Conservation (phyloP, 2,113 vertebrate genomes). For the Nipponia nippon region DNA sequence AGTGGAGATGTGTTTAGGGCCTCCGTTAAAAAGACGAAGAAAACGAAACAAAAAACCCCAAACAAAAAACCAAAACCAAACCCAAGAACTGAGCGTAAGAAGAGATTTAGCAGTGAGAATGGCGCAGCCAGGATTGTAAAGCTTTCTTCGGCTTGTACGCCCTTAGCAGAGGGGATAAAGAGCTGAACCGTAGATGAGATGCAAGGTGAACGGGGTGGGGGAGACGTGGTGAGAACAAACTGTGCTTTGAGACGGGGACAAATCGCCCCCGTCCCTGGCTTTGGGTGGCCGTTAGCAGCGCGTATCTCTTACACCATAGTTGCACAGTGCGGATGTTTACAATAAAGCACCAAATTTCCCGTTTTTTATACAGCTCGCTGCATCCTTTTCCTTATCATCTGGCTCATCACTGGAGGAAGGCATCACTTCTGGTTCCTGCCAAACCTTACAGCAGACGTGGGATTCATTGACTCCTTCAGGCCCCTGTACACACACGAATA, state of each 20-base stretch:
- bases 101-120: not conserved
- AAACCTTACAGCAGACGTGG: constrained; percentile 95
- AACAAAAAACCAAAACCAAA: not conserved
- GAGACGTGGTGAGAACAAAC: not conserved
- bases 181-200: not conserved
- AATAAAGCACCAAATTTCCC: not conserved
- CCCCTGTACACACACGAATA: constrained; percentile 98
- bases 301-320: not conserved
- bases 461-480: constrained; percentile 98
- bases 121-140: not conserved
- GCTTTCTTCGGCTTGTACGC: not conserved
- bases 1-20: not conserved
- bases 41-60: too few relatives aligned
- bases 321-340: not conserved
- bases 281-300: not conserved
- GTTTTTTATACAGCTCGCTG: constrained; percentile 83
- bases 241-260: too few relatives aligned
- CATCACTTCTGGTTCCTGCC: constrained; percentile 99
- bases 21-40: not conserved
- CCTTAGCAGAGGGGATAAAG: not conserved
- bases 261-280: not conserved
- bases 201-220: not conserved
- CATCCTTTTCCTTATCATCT: constrained; percentile 97
- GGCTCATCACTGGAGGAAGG: constrained; percentile 94
- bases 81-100: not conserved